Percentiles rank a stretch among this genome's conserved stretches.
phyloP scores from a whole-genome alignment of 2,113 vertebrate species.

The Rhodinocichla rosea region DNA sequence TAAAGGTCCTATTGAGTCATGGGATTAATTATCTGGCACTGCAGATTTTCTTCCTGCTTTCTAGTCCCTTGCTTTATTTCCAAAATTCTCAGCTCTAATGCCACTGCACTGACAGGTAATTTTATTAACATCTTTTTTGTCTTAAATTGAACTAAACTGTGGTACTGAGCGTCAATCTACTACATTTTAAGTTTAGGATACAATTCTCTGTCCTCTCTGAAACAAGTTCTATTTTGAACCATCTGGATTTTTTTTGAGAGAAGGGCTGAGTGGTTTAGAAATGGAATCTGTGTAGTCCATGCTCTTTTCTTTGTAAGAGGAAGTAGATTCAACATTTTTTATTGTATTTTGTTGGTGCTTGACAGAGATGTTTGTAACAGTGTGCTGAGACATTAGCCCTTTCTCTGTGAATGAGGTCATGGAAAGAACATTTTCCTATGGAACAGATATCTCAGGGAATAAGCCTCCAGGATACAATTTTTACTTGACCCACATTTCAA shows the following conservation, averaged over 20 bases:
- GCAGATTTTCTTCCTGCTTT: background rate
- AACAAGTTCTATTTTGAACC: background rate
- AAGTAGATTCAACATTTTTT: background rate
- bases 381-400: background rate
- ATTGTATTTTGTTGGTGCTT: background rate
- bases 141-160: background rate
- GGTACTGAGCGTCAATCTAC: background rate
- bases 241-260: rapidly evolving
- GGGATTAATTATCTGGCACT: background rate
- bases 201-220: background rate
- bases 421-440: background rate
- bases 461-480: background rate
- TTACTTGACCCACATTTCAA: background rate
- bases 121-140: background rate
- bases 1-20: background rate
- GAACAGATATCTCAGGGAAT: background rate
- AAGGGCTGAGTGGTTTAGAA: background rate
- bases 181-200: background rate
- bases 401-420: background rate
- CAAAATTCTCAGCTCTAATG: background rate
- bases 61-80: background rate
- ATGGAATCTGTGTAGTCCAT: background rate
- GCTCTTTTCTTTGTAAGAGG: background rate
- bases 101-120: background rate
- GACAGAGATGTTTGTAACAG: background rate